Evolutionary conservation across 2,888 invertebrate genomes (phyloP).

Genomic region (Noctua janthina): DNA sequence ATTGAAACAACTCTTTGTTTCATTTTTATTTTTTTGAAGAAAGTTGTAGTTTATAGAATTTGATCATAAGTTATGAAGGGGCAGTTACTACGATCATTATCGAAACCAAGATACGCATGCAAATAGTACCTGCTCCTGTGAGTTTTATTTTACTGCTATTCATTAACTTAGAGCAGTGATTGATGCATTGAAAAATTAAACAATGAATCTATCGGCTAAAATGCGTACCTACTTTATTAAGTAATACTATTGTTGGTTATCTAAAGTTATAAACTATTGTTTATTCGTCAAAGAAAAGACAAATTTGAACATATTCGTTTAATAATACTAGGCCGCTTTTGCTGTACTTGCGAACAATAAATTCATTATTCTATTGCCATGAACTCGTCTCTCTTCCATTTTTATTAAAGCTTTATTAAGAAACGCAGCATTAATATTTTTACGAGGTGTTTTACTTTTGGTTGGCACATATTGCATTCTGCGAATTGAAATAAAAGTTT

Average conservation of each 20-base stretch:
- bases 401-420: slow-evolving; percentile 9
- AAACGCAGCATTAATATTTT: background rate
- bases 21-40: background rate
- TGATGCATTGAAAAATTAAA: background rate
- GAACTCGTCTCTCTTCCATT: background rate
- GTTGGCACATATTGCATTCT: slow-evolving; percentile 1
- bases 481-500: background rate
- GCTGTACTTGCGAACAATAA: background rate
- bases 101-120: background rate
- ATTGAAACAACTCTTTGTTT: slow-evolving; percentile 3
- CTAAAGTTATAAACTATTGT: background rate
- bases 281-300: background rate
- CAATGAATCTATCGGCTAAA: no score
- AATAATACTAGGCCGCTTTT: background rate
- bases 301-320: background rate
- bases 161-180: no score
- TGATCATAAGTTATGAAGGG: background rate
- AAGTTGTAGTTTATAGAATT: background rate
- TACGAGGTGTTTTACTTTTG: background rate
- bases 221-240: no score
- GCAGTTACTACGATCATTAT: background rate
- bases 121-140: background rate
- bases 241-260: background rate
- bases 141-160: background rate
- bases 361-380: background rate